Evolutionary conservation across 1,140 invertebrate genomes (phyloP), one percentile per base, ranked within the genome.

Genomic region (Vanessa atalanta): DNA sequence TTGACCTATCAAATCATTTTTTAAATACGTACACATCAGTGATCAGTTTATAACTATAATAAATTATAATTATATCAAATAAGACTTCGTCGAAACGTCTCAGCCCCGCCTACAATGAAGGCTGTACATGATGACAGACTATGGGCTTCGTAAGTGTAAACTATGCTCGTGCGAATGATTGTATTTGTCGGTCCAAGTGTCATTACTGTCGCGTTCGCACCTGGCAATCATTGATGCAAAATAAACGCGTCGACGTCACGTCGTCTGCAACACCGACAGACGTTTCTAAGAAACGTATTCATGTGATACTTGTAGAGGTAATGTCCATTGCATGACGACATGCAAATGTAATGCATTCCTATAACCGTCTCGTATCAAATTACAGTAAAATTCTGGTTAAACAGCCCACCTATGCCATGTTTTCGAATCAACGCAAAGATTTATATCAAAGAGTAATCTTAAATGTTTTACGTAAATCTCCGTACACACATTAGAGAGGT

Each of bases 271-370:
- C 77, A 71, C 73, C 76, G 78, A 76, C 74, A 69, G 61, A 73
- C 65, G 64, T 65, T 89, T 89, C 87, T 80, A 31, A 80, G 85
- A 89, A 89, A 55, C 65, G 76, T 82, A 76, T 81, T 72, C 72
- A 64, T 73, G 71, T 76, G 77, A 83, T 85, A 77, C 79, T 72
- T 60, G 15, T 37, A n/a, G 57, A 76, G 78, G 75, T 70, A 79
- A 68, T 82, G 82, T 77, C 77, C 79, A 75, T 75, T 75, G 70
- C 84, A 87, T 88, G 82, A 85, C 83, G 82, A 77, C 80, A 86
- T 85, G 84, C 84, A 77, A 88, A 84, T 85, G 82, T 81, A 85
- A 88, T 85, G 84, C 80, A 83, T 88, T 89, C 86, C 82, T 81
- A 82, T 85, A 80, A 88, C 79, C 83, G 80, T 75, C 79, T 72